phyloP scores from a whole-genome alignment of 2,888 invertebrate species.

The Nomada fabriciana region DNA sequence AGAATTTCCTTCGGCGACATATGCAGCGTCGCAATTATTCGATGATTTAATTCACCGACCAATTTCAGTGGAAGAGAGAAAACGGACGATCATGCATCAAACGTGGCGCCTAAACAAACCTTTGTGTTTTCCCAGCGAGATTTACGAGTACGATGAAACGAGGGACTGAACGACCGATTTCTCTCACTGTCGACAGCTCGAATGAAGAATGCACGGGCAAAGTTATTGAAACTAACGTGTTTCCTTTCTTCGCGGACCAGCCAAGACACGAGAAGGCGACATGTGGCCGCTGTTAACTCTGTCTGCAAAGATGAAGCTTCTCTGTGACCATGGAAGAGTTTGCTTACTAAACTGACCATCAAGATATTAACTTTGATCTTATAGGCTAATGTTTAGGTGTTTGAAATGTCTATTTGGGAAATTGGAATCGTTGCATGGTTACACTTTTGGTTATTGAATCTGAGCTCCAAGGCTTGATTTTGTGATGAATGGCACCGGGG shows the following conservation, averaged over 20 bases:
- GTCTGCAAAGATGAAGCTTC: not conserved
- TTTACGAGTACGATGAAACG: conserved; percentile 61
- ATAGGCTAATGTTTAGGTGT: not conserved
- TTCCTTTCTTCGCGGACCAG: not conserved
- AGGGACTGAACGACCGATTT: conserved; percentile 32
- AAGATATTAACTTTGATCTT: conserved; percentile 23
- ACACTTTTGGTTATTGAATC: not conserved
- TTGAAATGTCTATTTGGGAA: not conserved
- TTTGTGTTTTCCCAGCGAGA: conserved; percentile 52
- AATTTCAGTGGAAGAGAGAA: conserved; percentile 22
- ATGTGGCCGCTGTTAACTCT: conserved; percentile 27
- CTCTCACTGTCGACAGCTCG: conserved; percentile 43
- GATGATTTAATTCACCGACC: conserved; percentile 8
- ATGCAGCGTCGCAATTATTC: conserved; percentile 8
- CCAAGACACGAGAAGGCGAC: conserved; percentile 2
- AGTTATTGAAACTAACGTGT: conserved; percentile 40
- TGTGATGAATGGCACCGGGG: too few species aligned
- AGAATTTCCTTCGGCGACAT: not conserved
- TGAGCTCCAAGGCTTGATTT: too few species aligned
- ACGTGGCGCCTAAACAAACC: conserved; percentile 57
- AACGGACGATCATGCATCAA: conserved; percentile 40
- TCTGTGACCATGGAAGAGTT: not conserved
- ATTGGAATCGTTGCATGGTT: not conserved
- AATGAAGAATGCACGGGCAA: conserved; percentile 35
- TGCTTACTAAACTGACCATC: conserved; percentile 19